phyloP scores from a whole-genome alignment of 2,113 vertebrate genomes.

The Rattus rattus region DNA sequence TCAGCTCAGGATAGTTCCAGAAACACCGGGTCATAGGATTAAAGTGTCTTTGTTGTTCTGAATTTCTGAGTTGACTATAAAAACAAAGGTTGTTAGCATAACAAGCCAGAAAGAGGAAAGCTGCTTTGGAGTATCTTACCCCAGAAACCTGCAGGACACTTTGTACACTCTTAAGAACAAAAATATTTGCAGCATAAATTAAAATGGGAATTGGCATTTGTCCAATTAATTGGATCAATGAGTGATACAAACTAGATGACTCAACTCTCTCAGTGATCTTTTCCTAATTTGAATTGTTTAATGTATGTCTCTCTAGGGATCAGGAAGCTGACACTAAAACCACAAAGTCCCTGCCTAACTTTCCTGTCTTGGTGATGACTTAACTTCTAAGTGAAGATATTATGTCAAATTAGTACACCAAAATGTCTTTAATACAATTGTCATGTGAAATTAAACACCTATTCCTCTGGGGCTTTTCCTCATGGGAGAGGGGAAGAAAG shows the following conservation, averaged over 20 bases:
- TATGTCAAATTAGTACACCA: slow-evolving; percentile 20
- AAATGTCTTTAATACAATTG: background rate
- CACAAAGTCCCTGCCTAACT: background rate
- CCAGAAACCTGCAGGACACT: background rate
- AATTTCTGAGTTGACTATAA: slow-evolving; percentile 69
- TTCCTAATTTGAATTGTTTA: slow-evolving; percentile 31
- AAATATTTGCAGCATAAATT: slow-evolving; percentile 1
- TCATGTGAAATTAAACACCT: background rate
- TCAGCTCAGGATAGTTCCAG: slow-evolving; percentile 44
- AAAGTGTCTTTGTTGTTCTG: slow-evolving; percentile 43
- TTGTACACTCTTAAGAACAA: background rate
- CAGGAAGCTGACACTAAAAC: background rate
- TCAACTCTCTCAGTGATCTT: background rate
- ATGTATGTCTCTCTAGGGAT: slow-evolving; percentile 5
- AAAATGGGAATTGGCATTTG: background rate
- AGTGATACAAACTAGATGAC: slow-evolving; percentile 3
- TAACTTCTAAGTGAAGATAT: slow-evolving; percentile 32
- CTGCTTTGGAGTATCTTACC: background rate
- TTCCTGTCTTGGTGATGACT: background rate
- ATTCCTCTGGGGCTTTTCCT: background rate
- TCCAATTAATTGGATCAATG: slow-evolving; percentile 27
- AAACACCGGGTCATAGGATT: slow-evolving; percentile 58
- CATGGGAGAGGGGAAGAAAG: background rate
- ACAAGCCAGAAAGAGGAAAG: slow-evolving; percentile 67
- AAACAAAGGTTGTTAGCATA: slow-evolving; percentile 65